Evolutionary conservation across 2,797 vertebrate genomes (phyloP).

Genomic region (Threskiornis aethiopicus): DNA sequence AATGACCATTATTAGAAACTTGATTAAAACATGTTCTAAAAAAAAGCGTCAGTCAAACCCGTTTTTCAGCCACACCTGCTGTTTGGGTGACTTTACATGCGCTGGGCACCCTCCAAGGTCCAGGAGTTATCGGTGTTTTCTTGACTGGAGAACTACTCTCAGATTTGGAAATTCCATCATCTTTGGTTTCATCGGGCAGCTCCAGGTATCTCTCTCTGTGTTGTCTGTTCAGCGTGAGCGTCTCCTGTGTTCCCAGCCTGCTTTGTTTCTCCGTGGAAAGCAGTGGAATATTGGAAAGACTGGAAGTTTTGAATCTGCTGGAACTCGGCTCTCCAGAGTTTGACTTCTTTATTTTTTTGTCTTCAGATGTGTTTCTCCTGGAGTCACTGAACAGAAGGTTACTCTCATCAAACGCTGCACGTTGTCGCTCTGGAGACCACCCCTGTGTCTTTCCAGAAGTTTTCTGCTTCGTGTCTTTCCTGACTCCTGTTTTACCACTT

Average conservation of each 20-base stretch:
- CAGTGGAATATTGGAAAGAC: slow-evolving; percentile 33
- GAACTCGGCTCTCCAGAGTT: slow-evolving; percentile 24
- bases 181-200: slow-evolving; percentile 71
- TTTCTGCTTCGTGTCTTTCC: slow-evolving; percentile 70
- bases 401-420: background rate
- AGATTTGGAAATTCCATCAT: slow-evolving; percentile 51
- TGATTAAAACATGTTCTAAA: background rate
- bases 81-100: slow-evolving; percentile 76
- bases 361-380: slow-evolving; percentile 63
- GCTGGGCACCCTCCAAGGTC: slow-evolving; percentile 94
- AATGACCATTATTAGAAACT: background rate
- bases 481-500: slow-evolving; percentile 40
- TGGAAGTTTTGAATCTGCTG: slow-evolving; percentile 56
- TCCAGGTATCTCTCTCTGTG: slow-evolving; percentile 59
- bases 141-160: slow-evolving; percentile 75
- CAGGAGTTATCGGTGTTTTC: slow-evolving; percentile 85
- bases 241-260: slow-evolving; percentile 62
- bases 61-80: slow-evolving; percentile 41
- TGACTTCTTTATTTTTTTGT: slow-evolving; percentile 42
- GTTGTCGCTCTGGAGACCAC: slow-evolving; percentile 22
- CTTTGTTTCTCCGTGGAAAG: slow-evolving; percentile 56
- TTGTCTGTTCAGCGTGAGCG: slow-evolving; percentile 21
- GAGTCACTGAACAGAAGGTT: slow-evolving; percentile 42
- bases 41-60: slow-evolving; percentile 38
- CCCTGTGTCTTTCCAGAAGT: slow-evolving; percentile 53